A percentile compares a stretch with the other conserved stretches of the same genome.
phyloP scores from a whole-genome alignment of 2,888 invertebrate genomes.

The Folsomia manolachei region DNA sequence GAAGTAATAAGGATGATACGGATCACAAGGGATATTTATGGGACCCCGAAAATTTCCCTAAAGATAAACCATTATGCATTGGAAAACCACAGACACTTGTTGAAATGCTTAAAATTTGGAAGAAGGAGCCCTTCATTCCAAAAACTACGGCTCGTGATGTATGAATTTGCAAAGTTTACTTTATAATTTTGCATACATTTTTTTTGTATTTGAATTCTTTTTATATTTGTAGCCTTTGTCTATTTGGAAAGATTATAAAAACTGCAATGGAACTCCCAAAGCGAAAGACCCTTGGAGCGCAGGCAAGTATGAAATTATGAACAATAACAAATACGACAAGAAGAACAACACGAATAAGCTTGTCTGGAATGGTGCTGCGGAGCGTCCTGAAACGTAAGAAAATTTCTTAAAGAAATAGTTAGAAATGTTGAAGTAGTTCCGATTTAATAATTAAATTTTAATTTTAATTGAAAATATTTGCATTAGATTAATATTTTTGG shows the following conservation, averaged over 20 bases:
- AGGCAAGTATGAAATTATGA: not conserved
- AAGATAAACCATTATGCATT: slow-evolving; percentile 12
- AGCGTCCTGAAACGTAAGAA: not conserved
- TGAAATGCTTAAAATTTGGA: no score
- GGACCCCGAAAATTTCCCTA: not conserved
- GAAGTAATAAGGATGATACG: slow-evolving; percentile 18
- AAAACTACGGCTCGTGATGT: no score
- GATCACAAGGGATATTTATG: slow-evolving; percentile 2
- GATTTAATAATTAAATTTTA: not conserved
- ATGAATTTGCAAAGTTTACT: no score
- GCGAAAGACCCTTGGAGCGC: not conserved
- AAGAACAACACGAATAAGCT: not conserved
- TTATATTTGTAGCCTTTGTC: not conserved
- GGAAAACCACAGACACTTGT: slow-evolving; percentile 17
- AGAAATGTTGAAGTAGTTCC: not conserved
- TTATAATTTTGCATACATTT: no score
- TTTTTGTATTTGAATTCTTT: no score
- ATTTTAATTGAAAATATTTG: not conserved
- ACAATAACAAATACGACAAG: not conserved
- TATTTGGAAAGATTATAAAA: not conserved
- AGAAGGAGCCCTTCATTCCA: no score
- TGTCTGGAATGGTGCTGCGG: not conserved
- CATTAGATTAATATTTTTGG: slow-evolving; percentile 38
- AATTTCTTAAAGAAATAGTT: not conserved
- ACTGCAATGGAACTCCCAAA: not conserved